These are phyloP conservation scores for Electrona antarctica DNA, from an alignment of 2,113 vertebrate genomes.

Conservation along the genomic window DNA sequence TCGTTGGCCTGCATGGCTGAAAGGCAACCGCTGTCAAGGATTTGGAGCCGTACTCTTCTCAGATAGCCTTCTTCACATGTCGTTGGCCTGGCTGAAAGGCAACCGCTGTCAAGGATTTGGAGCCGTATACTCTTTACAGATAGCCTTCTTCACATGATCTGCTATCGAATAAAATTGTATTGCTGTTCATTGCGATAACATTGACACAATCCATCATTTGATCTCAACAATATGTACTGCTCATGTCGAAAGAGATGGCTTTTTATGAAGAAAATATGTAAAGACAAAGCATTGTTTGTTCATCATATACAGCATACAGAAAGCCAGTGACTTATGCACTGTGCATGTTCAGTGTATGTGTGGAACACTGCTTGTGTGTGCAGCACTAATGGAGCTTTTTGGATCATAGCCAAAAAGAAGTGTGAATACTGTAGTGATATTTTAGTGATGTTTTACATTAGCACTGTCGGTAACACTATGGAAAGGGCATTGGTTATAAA, in stretches of 20 bases:
- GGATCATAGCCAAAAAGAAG: neutral
- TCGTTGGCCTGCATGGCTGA: neutral
- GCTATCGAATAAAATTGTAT: neutral
- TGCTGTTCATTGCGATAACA: neutral
- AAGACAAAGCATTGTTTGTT: no score
- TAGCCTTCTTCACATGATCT: slow-evolving; percentile 3
- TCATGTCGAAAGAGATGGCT: no score
- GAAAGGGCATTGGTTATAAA: neutral
- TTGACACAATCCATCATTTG: neutral
- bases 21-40: neutral
- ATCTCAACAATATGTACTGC: no score
- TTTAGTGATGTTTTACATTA: neutral
- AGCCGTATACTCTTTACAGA: neutral
- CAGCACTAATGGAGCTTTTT: neutral
- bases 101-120: neutral
- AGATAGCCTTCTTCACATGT: no score
- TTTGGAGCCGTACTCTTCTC: neutral
- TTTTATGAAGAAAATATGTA: no score
- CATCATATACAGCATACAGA: no score
- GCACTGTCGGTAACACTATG: neutral
- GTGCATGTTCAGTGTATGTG: no score
- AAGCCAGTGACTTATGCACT: no score
- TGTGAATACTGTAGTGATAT: neutral
- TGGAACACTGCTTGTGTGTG: no score
- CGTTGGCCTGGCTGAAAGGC: neutral